These are phyloP conservation scores for Entomobrya multifasciata DNA, from an alignment of 2,888 invertebrate genomes.

Conservation along the genomic window DNA sequence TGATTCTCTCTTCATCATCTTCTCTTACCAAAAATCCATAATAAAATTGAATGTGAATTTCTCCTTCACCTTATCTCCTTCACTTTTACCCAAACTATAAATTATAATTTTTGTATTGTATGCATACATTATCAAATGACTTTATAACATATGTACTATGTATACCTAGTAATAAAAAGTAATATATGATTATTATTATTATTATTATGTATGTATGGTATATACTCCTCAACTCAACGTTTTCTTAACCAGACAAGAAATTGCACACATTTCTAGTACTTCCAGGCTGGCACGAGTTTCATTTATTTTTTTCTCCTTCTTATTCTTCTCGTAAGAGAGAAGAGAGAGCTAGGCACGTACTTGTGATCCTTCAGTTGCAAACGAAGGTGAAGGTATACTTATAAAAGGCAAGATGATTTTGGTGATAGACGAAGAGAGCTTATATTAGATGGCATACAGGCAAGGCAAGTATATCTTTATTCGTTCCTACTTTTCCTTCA, in stretches of 20 bases:
- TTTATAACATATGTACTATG: too few relatives aligned
- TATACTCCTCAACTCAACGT: background rate
- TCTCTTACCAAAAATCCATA: background rate
- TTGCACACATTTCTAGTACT: background rate
- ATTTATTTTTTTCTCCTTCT: background rate
- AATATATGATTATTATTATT: background rate
- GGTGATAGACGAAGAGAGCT: slow-evolving; percentile 3
- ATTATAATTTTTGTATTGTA: slow-evolving; percentile 1
- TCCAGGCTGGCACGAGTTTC: background rate
- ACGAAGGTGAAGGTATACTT: slow-evolving; percentile 27
- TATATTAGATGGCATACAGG: background rate
- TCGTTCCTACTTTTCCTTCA: background rate
- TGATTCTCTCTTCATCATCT: background rate
- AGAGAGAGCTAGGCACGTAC: background rate
- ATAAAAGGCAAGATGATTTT: slow-evolving; percentile 33
- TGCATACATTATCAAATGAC: background rate
- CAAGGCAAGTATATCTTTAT: background rate
- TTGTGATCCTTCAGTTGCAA: background rate
- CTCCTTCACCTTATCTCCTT: background rate
- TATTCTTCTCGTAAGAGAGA: background rate
- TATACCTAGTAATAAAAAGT: background rate
- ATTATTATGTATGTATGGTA: background rate
- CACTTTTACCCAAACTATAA: background rate
- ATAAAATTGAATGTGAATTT: slow-evolving; percentile 12
- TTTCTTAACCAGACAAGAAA: background rate